Evolutionary conservation across 2,888 invertebrate species (phyloP).

Genomic region (Cerastis rubricosa): DNA sequence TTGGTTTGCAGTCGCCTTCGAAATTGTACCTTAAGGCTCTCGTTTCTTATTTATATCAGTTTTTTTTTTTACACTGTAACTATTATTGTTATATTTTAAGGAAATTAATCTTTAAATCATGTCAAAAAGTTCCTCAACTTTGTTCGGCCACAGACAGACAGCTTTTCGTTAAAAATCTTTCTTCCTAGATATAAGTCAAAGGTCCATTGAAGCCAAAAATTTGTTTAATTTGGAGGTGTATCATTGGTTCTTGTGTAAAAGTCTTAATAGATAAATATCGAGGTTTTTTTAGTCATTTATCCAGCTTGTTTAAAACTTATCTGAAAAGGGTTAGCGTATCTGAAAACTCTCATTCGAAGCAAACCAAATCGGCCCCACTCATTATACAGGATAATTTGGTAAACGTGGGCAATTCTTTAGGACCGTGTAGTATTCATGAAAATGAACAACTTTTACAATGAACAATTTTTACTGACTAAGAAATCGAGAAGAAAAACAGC

Average conservation of each 20-base stretch:
- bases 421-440: not conserved
- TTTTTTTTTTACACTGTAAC: not conserved
- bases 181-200: slow-evolving; percentile 49
- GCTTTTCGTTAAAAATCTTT: slow-evolving; percentile 28
- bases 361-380: not conserved
- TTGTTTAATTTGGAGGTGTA: slow-evolving; percentile 31
- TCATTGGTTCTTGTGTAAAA: slow-evolving; percentile 1
- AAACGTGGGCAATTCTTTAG: not conserved
- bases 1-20: not conserved
- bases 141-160: slow-evolving; percentile 19
- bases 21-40: not conserved
- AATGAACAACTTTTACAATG: too few species aligned
- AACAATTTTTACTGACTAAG: too few species aligned
- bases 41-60: not conserved
- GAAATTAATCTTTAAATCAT: not conserved
- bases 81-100: too few species aligned
- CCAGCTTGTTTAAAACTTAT: not conserved
- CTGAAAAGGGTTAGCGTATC: not conserved
- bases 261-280: not conserved
- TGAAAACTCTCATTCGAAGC: not conserved
- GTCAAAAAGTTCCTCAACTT: not conserved
- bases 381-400: not conserved
- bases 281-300: not conserved
- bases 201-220: slow-evolving; percentile 61
- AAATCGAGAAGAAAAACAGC: too few species aligned